Percentiles rank a stretch among this genome's conserved stretches.
Conservation (phyloP, 2,797 vertebrate species). For the Periparus ater region DNA sequence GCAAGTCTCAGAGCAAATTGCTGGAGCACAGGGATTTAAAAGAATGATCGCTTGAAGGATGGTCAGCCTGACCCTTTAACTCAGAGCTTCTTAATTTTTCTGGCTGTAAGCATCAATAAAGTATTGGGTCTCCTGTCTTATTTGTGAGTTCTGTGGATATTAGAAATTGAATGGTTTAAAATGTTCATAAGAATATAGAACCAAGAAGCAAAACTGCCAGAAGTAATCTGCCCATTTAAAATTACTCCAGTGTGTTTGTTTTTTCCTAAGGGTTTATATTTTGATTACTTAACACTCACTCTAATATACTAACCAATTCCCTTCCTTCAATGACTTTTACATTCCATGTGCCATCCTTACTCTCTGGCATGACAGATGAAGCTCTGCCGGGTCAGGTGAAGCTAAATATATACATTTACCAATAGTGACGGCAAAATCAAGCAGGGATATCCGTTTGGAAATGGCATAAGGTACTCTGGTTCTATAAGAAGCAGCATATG, state of each 20-base stretch:
- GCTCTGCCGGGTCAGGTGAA: not conserved
- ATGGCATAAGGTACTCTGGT: not conserved
- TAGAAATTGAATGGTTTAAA: slow-evolving; percentile 28
- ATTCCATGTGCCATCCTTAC: not conserved
- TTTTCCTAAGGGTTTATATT: slow-evolving; percentile 31
- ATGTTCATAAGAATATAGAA: slow-evolving; percentile 30
- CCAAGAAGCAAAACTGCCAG: not conserved
- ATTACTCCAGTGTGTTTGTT: not conserved
- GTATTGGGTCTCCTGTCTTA: not conserved
- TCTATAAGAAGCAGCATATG: slow-evolving; percentile 43
- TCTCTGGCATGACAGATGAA: slow-evolving; percentile 26
- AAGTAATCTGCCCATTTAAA: not conserved
- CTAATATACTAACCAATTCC: not conserved
- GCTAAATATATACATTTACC: not conserved
- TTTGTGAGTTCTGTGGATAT: not conserved
- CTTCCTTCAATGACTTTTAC: not conserved
- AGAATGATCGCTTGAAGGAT: slow-evolving; percentile 38
- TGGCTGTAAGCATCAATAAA: slow-evolving; percentile 25
- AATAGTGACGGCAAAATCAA: slow-evolving; percentile 16
- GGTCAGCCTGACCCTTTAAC: slow-evolving; percentile 28
- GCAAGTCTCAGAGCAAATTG: slow-evolving; percentile 23
- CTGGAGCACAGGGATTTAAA: slow-evolving; percentile 26
- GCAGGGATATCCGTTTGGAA: slow-evolving; percentile 28
- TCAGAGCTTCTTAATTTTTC: slow-evolving; percentile 52
- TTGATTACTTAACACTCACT: slow-evolving; percentile 6